A percentile compares a stretch with the other conserved stretches of the same genome.
Conservation (phyloP, 2,888 invertebrate genomes). For the Drosophila putrida region DNA sequence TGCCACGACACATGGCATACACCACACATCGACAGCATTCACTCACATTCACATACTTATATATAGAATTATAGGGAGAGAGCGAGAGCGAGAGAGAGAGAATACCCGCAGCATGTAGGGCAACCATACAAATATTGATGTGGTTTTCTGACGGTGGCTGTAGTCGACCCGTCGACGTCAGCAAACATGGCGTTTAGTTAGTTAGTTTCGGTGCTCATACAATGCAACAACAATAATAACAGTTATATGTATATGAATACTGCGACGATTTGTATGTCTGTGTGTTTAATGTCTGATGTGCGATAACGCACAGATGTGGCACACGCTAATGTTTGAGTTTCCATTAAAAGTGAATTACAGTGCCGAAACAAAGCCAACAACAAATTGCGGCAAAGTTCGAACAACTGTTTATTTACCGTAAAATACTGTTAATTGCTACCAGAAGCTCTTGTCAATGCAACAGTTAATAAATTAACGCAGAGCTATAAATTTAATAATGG, state of each 20-base stretch:
- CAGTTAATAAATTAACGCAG: slow-evolving; percentile 22
- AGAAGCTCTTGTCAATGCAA: slow-evolving; percentile 19
- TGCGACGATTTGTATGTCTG: slow-evolving; percentile 11
- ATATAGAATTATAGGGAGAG: neutral
- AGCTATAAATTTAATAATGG: neutral
- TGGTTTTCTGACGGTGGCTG: slow-evolving; percentile 28
- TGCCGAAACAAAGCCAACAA: slow-evolving; percentile 33
- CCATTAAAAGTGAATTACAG: slow-evolving; percentile 66
- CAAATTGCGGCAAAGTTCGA: slow-evolving; percentile 26
- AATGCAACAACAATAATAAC: slow-evolving; percentile 13
- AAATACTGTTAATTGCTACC: slow-evolving; percentile 26
- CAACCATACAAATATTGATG: slow-evolving; percentile 59
- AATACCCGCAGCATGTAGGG: slow-evolving; percentile 19
- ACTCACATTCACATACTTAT: slow-evolving; percentile 5
- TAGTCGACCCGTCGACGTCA: slow-evolving; percentile 6
- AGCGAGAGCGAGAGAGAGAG: too few species aligned
- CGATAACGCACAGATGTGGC: slow-evolving; percentile 51
- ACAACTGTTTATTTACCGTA: slow-evolving; percentile 31
- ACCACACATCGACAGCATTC: neutral
- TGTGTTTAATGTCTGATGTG: slow-evolving; percentile 29
- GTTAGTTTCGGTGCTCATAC: slow-evolving; percentile 23
- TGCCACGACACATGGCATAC: slow-evolving; percentile 13
- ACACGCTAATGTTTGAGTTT: slow-evolving; percentile 42
- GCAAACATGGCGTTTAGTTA: slow-evolving; percentile 30
- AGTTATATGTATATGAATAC: slow-evolving; percentile 1